These are phyloP conservation scores for Nycticorax nycticorax DNA, from an alignment of 2,113 vertebrate genomes.

Conservation along the genomic window DNA sequence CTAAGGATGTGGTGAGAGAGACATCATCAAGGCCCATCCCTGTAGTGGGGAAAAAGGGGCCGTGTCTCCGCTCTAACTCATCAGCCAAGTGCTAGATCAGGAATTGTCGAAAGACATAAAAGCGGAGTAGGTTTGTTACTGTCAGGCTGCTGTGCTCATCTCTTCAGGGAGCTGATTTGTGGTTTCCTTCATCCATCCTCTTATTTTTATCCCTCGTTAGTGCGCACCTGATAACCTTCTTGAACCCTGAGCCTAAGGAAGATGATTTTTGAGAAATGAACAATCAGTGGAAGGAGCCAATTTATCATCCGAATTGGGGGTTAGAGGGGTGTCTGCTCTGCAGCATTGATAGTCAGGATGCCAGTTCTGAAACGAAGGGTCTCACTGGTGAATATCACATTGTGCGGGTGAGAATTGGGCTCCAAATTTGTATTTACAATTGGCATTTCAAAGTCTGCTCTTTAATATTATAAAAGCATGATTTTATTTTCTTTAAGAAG, in stretches of 20 bases:
- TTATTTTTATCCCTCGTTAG: not conserved
- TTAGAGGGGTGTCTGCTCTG: not conserved
- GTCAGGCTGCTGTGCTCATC: not conserved
- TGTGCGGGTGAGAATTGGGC: not conserved
- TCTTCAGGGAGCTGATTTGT: not conserved
- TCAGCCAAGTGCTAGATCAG: not conserved
- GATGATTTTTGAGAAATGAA: not conserved
- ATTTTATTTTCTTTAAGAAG: not conserved
- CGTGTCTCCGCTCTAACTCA: not conserved
- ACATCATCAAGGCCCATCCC: not conserved
- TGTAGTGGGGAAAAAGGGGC: not conserved
- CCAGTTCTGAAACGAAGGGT: not conserved
- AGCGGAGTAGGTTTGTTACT: not conserved
- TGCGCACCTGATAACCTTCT: not conserved
- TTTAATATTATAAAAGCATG: not conserved
- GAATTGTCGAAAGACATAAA: not conserved
- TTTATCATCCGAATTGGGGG: fast-evolving
- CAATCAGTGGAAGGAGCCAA: not conserved
- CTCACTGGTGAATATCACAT: not conserved
- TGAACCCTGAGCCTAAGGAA: not conserved
- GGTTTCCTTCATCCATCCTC: not conserved
- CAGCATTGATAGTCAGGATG: not conserved
- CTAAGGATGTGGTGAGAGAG: not conserved
- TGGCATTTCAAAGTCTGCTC: not conserved
- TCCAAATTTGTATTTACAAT: not conserved